Base-by-base conservation (phyloP, 2,888 invertebrate genomes). In the Hydriomena furcata region DNA sequence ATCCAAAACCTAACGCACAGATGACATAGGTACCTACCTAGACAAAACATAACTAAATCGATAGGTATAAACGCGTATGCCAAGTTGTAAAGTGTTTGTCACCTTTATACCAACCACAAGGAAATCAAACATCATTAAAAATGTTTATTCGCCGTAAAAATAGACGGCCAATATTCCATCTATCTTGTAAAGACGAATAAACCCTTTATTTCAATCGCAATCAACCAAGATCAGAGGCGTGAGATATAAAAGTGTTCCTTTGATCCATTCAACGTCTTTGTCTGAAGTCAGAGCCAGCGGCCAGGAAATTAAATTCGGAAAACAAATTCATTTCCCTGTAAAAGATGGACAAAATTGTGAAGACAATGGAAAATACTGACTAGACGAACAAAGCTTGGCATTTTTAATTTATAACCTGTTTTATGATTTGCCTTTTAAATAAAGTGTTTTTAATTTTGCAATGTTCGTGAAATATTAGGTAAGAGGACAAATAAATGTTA, bases 281-380 rank as follows among this genome's bases (percentile, higher is more conserved):
- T 60, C 52, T 46, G 25, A 32, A 52, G 42, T 38, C 52, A 49
- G 36, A 11, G 35, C 45, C 47, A 47, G 44, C 32, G 56, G 55
- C 55, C 36, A 55, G 58, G 55, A 63, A 59, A 63, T 63, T 60
- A 58, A 60, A 63, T 58, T 55, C 51, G 51, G 53, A 55, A 60
- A 63, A 59, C 59, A 61, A 61, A 61, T 58, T 63, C 61, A 61
- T 61, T 57, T 60, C 55, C 52, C 47, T 50, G 52, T 53, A 53
- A 58, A 60, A 61, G 52, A 61, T 61, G 56, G 57, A 59, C 61
- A 52, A 55, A 55, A 61, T 57, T 61, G 44, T 51, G 46, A 56
- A 43, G 48, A 61, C 58, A 58, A 56, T 56, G 50, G 50, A 50
- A 47, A 43, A 42, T 41, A 41, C 44, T 47, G 48, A 45, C 49